Percentiles rank a stretch among this genome's conserved stretches.
phyloP scores from a whole-genome alignment of 2,113 vertebrate genomes.

The Leiothrix lutea region DNA sequence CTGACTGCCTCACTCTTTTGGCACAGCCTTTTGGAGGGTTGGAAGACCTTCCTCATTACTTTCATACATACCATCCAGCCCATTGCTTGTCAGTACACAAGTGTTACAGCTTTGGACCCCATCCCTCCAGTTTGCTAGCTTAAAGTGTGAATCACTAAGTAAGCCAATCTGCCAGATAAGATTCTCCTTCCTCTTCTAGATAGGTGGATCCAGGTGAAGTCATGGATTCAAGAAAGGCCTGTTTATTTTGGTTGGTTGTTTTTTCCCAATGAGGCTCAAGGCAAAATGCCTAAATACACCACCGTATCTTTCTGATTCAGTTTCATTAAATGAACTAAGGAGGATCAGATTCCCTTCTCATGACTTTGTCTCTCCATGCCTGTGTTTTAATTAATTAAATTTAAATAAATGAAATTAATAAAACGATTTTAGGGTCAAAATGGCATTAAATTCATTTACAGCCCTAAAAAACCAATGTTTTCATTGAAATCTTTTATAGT shows the following conservation, averaged over 20 bases:
- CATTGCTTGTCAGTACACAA: background rate
- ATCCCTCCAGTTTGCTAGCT: fast-evolving
- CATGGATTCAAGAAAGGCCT: background rate
- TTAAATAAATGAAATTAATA: too few species aligned
- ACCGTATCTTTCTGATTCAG: background rate
- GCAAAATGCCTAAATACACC: background rate
- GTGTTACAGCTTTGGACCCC: background rate
- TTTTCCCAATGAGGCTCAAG: fast-evolving
- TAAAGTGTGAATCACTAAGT: background rate
- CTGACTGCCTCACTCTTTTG: background rate
- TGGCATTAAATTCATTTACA: background rate
- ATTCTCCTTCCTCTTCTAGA: background rate
- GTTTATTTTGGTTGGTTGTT: background rate
- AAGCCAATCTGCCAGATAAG: background rate
- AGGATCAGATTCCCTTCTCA: background rate
- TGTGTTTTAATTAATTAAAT: background rate
- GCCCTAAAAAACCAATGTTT: background rate
- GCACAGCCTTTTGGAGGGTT: background rate
- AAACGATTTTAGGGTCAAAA: background rate
- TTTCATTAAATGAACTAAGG: background rate
- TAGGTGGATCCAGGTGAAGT: background rate
- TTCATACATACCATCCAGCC: background rate
- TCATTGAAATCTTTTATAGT: background rate
- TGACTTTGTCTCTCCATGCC: background rate
- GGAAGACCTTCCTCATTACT: background rate